Evolutionary conservation across 1,140 invertebrate species (phyloP).

Genomic region (Saccostrea cuccullata): DNA sequence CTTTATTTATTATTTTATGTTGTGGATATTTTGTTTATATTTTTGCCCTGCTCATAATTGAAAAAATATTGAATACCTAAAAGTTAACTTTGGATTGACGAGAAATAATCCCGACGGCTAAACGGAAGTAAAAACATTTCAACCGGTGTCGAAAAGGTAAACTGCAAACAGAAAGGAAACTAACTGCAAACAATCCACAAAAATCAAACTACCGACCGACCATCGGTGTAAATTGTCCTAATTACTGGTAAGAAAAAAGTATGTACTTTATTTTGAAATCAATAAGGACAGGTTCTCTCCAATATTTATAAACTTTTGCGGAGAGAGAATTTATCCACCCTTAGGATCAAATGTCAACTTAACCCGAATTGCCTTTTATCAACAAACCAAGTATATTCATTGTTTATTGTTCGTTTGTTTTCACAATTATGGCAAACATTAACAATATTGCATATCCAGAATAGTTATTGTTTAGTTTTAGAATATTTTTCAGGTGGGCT

Average conservation of each 20-base stretch:
- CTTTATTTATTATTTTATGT: no score
- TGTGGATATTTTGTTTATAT: no score
- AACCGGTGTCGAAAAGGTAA: background rate
- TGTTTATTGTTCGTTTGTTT: no score
- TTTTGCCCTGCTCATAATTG: no score
- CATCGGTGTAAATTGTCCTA: background rate
- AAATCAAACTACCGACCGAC: background rate
- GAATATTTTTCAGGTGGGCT: background rate
- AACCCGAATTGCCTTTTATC: background rate
- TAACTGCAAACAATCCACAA: background rate
- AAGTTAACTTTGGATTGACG: no score
- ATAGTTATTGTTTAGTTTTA: no score
- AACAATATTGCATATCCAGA: no score
- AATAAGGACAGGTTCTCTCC: background rate
- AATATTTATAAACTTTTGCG: background rate
- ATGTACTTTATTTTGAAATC: background rate
- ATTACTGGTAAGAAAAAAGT: background rate
- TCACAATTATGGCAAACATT: no score
- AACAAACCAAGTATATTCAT: no score
- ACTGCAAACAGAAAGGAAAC: background rate
- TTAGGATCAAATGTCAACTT: background rate
- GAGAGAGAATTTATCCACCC: background rate
- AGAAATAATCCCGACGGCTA: background rate
- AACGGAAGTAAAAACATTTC: background rate
- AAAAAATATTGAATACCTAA: no score